Evolutionary conservation across 2,888 invertebrate species (phyloP).

Genomic region (Onchidella celtica): DNA sequence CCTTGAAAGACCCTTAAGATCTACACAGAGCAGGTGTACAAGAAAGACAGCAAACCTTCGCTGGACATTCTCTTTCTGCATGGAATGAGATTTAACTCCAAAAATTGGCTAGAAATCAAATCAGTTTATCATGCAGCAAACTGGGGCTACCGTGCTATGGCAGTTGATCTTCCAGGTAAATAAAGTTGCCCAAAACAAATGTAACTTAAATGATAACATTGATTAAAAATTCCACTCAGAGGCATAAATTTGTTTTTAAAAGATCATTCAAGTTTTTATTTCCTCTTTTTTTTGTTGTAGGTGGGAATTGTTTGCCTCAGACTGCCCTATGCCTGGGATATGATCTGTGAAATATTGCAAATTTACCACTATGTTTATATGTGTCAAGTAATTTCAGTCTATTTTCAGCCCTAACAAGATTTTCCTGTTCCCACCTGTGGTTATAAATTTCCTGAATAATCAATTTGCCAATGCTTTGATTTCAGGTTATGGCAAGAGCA

Average conservation of each 20-base stretch:
- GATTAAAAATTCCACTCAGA: too few species aligned
- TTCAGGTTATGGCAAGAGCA: conserved; percentile 55
- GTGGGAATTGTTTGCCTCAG: too few species aligned
- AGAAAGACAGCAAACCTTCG: background rate
- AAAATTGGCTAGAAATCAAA: conserved; percentile 80
- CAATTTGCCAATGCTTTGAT: conserved; percentile 79
- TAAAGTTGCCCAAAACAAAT: background rate
- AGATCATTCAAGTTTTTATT: background rate
- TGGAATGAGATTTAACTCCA: conserved; percentile 80
- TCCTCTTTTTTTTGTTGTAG: too few species aligned
- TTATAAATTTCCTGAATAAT: conserved; percentile 76
- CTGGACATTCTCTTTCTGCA: conserved; percentile 80
- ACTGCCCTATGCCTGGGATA: too few species aligned
- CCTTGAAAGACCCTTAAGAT: conserved; percentile 6
- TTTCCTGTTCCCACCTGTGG: conserved; percentile 59
- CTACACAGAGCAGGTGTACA: background rate
- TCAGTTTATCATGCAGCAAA: conserved; percentile 80
- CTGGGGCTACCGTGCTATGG: conserved; percentile 79
- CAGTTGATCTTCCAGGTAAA: conserved; percentile 81
- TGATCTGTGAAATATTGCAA: too few species aligned
- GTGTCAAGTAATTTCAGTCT: too few species aligned
- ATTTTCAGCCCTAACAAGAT: background rate
- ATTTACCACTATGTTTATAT: background rate
- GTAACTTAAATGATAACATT: too few species aligned
- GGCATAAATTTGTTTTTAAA: background rate